phyloP scores from a whole-genome alignment of 1,140 invertebrate species.

The Spodoptera frugiperda region DNA sequence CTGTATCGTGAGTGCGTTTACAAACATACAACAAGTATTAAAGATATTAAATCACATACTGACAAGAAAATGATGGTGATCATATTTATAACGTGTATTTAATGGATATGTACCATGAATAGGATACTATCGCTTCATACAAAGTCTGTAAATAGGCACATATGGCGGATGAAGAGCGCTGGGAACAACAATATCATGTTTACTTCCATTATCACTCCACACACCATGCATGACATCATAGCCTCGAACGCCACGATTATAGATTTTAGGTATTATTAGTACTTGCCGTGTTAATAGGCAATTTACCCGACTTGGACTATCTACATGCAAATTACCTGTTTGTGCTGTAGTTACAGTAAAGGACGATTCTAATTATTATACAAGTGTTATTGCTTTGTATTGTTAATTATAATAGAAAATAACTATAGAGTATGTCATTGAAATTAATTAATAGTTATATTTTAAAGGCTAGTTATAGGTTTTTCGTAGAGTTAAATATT shows the following conservation, averaged over 20 bases:
- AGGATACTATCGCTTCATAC: no score
- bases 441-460: constrained; percentile 6
- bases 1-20: no score
- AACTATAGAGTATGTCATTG: no score
- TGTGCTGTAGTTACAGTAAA: neutral
- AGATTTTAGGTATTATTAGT: constrained; percentile 3
- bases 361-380: constrained; percentile 24
- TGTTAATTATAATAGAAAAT: neutral
- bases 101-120: no score
- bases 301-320: constrained; percentile 19
- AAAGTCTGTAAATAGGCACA: neutral
- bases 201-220: neutral
- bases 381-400: constrained; percentile 10
- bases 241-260: neutral
- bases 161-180: neutral
- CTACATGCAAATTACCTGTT: constrained; percentile 28
- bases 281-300: constrained; percentile 20
- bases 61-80: no score
- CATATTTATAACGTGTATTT: no score
- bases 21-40: no score
- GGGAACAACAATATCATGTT: neutral
- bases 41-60: no score
- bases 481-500: no score
- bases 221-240: constrained; percentile 23
- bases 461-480: no score